Evolutionary conservation across 2,113 vertebrate genomes (phyloP).

Genomic region (Sander vitreus): DNA sequence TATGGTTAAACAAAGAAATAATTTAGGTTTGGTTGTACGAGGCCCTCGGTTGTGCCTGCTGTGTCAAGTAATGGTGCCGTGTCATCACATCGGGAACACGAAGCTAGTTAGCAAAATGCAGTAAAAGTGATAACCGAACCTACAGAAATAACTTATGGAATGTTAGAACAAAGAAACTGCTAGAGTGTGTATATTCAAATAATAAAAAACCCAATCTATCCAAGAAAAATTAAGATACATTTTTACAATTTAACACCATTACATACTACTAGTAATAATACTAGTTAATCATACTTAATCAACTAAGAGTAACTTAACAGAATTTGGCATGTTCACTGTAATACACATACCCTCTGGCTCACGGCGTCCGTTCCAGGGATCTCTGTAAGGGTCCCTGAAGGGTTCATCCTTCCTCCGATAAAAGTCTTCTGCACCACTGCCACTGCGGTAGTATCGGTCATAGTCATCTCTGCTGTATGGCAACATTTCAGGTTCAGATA

Average conservation of each 20-base stretch:
- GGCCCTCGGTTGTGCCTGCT: neutral
- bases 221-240: neutral
- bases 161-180: no score
- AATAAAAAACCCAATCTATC: neutral
- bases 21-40: neutral
- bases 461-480: slow-evolving; percentile 86
- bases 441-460: slow-evolving; percentile 86
- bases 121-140: neutral
- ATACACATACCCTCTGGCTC: slow-evolving; percentile 86
- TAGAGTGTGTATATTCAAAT: neutral
- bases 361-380: slow-evolving; percentile 88
- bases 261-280: no score
- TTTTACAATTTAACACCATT: neutral
- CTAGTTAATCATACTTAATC: neutral
- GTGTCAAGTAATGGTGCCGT: neutral
- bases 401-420: slow-evolving; percentile 91
- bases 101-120: neutral
- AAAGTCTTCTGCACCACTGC: slow-evolving; percentile 85
- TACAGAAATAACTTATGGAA: neutral
- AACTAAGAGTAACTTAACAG: neutral
- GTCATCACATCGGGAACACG: neutral
- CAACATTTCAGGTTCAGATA: slow-evolving; percentile 17
- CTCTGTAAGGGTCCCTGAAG: slow-evolving; percentile 89
- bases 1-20: neutral
- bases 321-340: neutral